These are phyloP conservation scores for Phasia obesa DNA, from an alignment of 2,888 invertebrate genomes.

Conservation along the genomic window DNA sequence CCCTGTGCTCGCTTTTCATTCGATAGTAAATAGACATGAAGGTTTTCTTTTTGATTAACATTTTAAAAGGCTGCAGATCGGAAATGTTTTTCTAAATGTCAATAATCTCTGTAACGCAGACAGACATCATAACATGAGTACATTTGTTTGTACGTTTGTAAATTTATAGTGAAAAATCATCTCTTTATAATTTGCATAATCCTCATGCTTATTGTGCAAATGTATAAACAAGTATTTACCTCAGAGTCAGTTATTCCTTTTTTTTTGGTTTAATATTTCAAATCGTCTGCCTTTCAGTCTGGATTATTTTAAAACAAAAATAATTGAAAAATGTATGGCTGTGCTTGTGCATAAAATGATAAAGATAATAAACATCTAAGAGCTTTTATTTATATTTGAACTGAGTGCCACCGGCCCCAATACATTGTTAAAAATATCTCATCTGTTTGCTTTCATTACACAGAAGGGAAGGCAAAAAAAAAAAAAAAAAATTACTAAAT, in stretches of 20 bases:
- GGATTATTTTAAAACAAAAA: background rate
- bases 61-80: no score
- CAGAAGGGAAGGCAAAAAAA: conserved; percentile 11
- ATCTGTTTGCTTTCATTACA: conserved; percentile 1
- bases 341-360: background rate
- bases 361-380: background rate
- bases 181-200: conserved; percentile 22
- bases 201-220: conserved; percentile 3
- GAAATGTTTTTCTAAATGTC: no score
- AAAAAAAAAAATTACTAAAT: conserved; percentile 5
- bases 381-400: background rate
- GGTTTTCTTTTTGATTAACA: no score
- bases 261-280: conserved; percentile 18
- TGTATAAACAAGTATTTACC: conserved; percentile 8
- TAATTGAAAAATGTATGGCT: background rate
- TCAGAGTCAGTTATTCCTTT: conserved; percentile 2
- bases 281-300: conserved; percentile 21
- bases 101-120: no score
- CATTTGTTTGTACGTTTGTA: background rate
- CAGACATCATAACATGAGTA: no score
- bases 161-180: conserved; percentile 3
- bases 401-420: background rate
- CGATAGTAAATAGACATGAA: no score
- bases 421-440: background rate
- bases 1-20: no score